phyloP scores from a whole-genome alignment of 2,797 vertebrate species.

The Protosalanx chinensis region DNA sequence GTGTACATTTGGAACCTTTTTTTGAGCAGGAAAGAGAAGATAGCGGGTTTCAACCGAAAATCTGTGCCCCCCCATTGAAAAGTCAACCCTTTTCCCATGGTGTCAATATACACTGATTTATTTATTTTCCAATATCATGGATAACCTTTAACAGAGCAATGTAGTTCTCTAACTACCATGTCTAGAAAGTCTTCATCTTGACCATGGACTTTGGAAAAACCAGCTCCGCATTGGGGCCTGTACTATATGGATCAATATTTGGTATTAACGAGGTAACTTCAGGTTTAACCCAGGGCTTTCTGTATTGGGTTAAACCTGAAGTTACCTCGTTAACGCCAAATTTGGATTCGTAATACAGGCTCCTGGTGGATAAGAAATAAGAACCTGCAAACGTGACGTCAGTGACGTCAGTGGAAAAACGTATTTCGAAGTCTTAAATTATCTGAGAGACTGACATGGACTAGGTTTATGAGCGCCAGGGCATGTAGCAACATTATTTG shows the following conservation, averaged over 20 bases:
- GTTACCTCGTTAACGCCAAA: too few species aligned
- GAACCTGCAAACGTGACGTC: background rate
- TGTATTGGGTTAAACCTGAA: too few species aligned
- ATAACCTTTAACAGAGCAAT: too few species aligned
- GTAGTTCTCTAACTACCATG: background rate
- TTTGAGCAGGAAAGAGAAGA: too few species aligned
- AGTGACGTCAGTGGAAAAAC: constrained; percentile 7
- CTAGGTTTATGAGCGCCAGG: constrained; percentile 3
- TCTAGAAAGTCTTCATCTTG: background rate
- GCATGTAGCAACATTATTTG: constrained; percentile 1
- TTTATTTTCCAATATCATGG: background rate
- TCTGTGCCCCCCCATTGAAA: too few species aligned
- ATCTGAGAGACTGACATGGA: constrained; percentile 14
- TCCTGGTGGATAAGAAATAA: background rate
- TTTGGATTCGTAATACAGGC: background rate
- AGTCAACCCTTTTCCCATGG: too few species aligned
- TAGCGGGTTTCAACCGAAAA: too few species aligned
- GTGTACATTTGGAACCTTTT: too few species aligned
- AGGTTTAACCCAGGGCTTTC: too few species aligned
- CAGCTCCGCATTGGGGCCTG: background rate
- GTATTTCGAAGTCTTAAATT: background rate
- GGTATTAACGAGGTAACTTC: too few species aligned
- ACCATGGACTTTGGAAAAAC: background rate
- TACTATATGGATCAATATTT: too few species aligned
- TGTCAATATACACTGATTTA: background rate